Base-by-base conservation (phyloP, 2,888 invertebrate genomes). In the Nectonema munidae region DNA sequence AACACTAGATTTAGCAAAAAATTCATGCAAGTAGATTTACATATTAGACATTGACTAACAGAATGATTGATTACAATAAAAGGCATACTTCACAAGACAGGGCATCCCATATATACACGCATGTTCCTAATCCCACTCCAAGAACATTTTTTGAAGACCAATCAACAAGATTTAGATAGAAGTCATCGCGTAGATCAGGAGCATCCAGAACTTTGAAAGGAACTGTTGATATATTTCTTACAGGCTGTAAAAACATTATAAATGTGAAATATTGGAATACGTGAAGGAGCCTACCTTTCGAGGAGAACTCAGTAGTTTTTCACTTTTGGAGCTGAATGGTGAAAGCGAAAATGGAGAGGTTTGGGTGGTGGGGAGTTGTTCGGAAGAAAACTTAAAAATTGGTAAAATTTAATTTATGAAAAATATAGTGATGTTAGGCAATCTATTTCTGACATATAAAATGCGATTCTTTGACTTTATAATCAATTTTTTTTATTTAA, bases 81-180 rank as follows among this genome's bases (percentile, higher is more conserved):
- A 11, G 11, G 11, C 43, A 17, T 42, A 59, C 79, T 65, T 89
- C 83, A 55, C 83, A 83, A 43, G 86, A 95, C 52, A 79, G 81
- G 6, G 95, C 95, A 49, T 81, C 86, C 95, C 95, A 95, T 42
- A 95, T 60, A 55, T 95, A 95, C 1, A 95, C 95, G 54, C 86
- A 86, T 49, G 77, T 77, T 21, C 83, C 83, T 15, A 99, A 62
- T 1, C 89, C 95, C 2, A 95, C 95, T 53, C 83, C 81, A 42
- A 95, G 67, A 21, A 95, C 79, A 57, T 99, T 99, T 58, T 81
- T 81, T 38, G 83, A 76, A 3, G 86, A 86, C 95, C 95, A 95
- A 56, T 95, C 95, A 21, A 99, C 89, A 43, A 99, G 65, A 59
- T 99, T 95, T 46, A 99, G 59, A 55, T 86, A 86, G 62, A 95